phyloP scores from a whole-genome alignment of 2,113 vertebrate genomes.

The Bucco capensis region DNA sequence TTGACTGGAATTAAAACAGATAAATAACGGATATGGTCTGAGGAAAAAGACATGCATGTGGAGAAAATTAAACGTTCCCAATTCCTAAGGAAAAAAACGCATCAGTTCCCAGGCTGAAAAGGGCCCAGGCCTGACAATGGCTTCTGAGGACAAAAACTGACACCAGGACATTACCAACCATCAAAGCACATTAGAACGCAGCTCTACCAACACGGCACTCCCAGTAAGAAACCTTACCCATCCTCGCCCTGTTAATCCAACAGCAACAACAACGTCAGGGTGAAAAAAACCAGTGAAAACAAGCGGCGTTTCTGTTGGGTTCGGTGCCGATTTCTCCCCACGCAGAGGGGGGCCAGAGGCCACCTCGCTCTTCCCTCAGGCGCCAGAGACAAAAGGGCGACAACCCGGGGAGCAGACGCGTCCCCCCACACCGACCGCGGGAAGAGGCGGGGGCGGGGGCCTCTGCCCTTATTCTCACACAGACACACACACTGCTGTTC shows the following conservation, averaged over 20 bases:
- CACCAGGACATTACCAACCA: neutral
- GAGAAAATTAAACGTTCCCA: neutral
- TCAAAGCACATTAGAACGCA: neutral
- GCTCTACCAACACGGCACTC: neutral
- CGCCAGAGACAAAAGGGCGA: slow-evolving; percentile 31
- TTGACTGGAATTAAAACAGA: neutral
- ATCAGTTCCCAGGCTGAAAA: neutral
- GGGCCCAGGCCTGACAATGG: neutral
- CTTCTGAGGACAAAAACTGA: slow-evolving; percentile 13
- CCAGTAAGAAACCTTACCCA: neutral
- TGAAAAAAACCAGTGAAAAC: neutral
- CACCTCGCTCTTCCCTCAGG: neutral
- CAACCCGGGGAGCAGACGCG: neutral
- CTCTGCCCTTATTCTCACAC: neutral
- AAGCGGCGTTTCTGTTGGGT: neutral
- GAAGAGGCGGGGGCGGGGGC: neutral
- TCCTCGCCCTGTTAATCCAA: neutral
- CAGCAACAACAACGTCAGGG: neutral
- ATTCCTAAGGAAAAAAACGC: neutral
- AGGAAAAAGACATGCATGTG: neutral
- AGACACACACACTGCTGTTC: neutral
- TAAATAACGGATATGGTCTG: neutral
- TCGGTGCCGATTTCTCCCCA: neutral
- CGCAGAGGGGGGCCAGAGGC: neutral
- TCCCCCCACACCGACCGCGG: neutral